Evolutionary conservation across 2,113 vertebrate genomes (phyloP), one percentile per base, ranked within the genome.

Genomic region (Seriola dumerili): DNA sequence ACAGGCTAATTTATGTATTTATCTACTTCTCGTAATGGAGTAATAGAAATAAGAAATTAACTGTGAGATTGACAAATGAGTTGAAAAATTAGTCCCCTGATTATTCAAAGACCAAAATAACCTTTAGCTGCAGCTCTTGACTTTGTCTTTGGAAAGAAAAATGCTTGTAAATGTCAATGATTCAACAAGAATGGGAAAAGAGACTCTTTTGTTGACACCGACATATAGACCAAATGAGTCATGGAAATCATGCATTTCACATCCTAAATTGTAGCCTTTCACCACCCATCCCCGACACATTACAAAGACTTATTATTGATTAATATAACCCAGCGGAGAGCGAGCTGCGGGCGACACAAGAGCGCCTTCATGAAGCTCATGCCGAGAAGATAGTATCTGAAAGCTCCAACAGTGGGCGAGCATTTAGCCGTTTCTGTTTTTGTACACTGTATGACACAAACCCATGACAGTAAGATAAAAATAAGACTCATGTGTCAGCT

Each of bases 401-500:
- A 74, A 67, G 72, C 76, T 83, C 61, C 21, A 76, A 86, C 68
- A 88, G 85, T 61, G 52, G 73, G 64, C 3, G 1, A 84, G 74
- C 74, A 80, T 85, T 85, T 80, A 84, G 70, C 52, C 17, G 29
- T 50, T 86, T 78, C 79, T 69, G 16, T 88, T 82, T 88, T 81
- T 71, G 72, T 21, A 58, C 83, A 70, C 70, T 61, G 78, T 69
- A 81, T 73, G 82, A 89, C 57, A 77, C 78, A 87, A 88, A 86
- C 81, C 44, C 84, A 90, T 83, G 80, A 89, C 69, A 71, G 76
- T 54, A 40, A 63, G 80, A 89, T 76, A 78, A 85, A 92, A 92
- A 87, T 91, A 83, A 75, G 59, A 82, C 72, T 75, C 65, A 73
- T 78, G 87, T 72, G 84, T 87, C 81, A 50, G 80, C 81, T 85